Base-by-base conservation (phyloP, 1,140 invertebrate genomes). In the Pseudomyrmex gracilis region DNA sequence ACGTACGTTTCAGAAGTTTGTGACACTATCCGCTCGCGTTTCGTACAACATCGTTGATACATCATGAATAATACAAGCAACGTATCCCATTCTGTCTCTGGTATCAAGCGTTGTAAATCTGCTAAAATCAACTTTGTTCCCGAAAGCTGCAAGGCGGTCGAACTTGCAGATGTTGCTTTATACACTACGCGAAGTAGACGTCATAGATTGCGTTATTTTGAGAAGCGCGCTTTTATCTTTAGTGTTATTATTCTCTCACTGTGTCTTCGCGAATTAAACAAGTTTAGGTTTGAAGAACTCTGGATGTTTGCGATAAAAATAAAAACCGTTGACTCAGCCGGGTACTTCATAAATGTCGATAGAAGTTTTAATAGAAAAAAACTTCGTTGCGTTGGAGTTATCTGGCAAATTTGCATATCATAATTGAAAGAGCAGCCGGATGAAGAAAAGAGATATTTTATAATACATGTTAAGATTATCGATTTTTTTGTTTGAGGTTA, bases 341-440 rank as follows among this genome's bases (percentile, higher is more conserved):
- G 47, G 12, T 45, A 13, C 61, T 77, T 77, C 34, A 77, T 67
- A 74, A 15, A 74, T 10, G 58, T 74, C 58, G 73, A 74, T 74
- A 66, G 24, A 77, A 77, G 47, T 67, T 77, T 77, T 55, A 77
- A 77, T 77, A 67, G 47, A 77, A 67, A 77, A 76, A 67, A 77
- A 45, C n/a, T 22, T 77, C 45, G 24, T 34, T 12, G 24, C 17
- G 43, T 55, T 8, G 47, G 3, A 17, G 24, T 66, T 77, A 77
- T 64, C 61, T 34, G 49, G 13, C 12, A 9, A 67, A 77, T 77
- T 77, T 77, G 73, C 73, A 77, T 77, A 67, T 77, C 61, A 67
- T 77, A 77, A 77, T 77, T 77, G 73, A 67, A 67, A 66, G 61
- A 15, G 73, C 4, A 77, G 17, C 22, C 1, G n/a, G 15, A 67